Conservation (phyloP, 2,113 vertebrate species). For the Bubo bubo region DNA sequence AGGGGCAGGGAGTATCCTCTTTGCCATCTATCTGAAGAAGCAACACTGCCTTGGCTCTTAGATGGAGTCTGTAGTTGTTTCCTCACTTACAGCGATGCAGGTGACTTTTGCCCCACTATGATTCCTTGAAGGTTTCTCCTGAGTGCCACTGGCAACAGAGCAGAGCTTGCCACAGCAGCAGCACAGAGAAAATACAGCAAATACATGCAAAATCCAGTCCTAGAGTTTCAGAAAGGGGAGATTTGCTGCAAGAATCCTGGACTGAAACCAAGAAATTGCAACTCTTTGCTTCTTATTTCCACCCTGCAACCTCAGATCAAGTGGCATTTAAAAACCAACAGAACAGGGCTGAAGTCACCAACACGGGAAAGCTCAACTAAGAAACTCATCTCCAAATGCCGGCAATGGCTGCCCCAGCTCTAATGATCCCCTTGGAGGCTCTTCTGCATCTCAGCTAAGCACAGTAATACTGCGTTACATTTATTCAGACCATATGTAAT, state of each 20-base stretch:
- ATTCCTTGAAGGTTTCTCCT: not conserved
- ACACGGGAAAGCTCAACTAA: not conserved
- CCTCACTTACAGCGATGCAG: accelerated
- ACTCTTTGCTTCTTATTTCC: not conserved
- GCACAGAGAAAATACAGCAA: not conserved
- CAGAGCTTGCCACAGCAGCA: not conserved
- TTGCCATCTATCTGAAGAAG: not conserved
- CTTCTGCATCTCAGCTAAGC: slow-evolving; percentile 39
- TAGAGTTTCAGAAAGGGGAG: not conserved
- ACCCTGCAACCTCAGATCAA: not conserved
- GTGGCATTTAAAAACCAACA: not conserved
- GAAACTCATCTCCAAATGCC: not conserved
- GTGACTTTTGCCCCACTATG: not conserved
- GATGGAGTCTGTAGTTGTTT: not conserved
- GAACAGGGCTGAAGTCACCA: not conserved
- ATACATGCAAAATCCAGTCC: not conserved
- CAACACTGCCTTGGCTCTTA: not conserved
- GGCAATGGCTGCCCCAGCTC: not conserved
- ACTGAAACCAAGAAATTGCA: not conserved
- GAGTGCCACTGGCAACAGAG: not conserved
- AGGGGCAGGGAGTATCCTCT: not conserved
- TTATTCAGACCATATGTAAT: slow-evolving; percentile 69
- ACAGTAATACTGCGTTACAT: not conserved
- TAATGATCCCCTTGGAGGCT: slow-evolving; percentile 39
- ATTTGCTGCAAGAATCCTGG: not conserved